These are phyloP conservation scores for Oryzias dopingdopingensis DNA, from an alignment of 2,797 vertebrate species.

Conservation along the genomic window DNA sequence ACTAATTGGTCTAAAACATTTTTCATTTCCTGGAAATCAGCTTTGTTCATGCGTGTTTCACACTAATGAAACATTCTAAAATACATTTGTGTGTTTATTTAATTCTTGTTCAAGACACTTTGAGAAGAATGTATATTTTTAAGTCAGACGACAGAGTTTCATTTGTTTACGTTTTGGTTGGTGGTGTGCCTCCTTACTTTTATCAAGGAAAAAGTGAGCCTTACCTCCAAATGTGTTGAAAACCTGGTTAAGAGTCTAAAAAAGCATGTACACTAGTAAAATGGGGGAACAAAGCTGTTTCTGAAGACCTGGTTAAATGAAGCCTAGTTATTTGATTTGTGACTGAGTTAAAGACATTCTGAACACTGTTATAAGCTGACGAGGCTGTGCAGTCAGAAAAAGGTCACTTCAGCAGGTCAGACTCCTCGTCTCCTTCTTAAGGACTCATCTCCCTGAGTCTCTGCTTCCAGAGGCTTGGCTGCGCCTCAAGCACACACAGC, in stretches of 20 bases:
- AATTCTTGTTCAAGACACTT: too few species aligned
- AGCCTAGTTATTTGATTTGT: conserved; percentile 5
- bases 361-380: conserved; percentile 4
- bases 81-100: too few species aligned
- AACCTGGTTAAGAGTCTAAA: background rate
- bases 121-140: too few species aligned
- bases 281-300: conserved; percentile 12
- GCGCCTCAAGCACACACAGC: conserved; percentile 54
- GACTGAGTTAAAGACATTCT: conserved; percentile 4
- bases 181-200: too few species aligned
- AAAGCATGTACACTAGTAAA: conserved; percentile 17
- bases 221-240: too few species aligned
- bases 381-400: conserved; percentile 38
- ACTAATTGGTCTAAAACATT: too few species aligned
- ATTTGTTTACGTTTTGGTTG: too few species aligned
- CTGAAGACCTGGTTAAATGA: background rate
- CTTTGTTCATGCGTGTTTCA: too few species aligned
- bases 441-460: conserved; percentile 42
- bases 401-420: conserved; percentile 61
- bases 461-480: conserved; percentile 26
- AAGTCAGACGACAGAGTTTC: too few species aligned
- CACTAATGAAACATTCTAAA: too few species aligned
- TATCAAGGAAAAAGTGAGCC: too few species aligned
- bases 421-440: conserved; percentile 49
- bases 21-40: too few species aligned